Conservation (phyloP, 53 echinoderm and acorn worm species). For the Echinarachnius parma region DNA sequence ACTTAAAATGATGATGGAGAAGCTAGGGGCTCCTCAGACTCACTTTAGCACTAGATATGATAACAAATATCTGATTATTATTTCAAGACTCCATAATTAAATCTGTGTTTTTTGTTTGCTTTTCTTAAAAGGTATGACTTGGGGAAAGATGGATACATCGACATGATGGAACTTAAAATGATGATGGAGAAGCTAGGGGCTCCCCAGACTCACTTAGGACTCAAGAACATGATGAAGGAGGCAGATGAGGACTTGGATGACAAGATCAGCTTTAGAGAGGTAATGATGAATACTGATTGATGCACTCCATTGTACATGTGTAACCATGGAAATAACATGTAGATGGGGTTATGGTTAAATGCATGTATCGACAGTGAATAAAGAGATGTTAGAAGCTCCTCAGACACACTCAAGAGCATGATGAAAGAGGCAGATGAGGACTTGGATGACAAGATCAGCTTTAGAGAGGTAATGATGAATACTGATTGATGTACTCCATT, state of each 20-base stretch:
- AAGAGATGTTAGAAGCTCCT: constrained; percentile 83
- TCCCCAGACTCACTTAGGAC: constrained; percentile 88
- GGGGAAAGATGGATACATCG: constrained; percentile 68
- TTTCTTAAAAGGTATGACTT: constrained; percentile 66
- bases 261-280: constrained; percentile 89
- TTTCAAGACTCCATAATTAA: too few relatives aligned
- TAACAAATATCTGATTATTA: too few relatives aligned
- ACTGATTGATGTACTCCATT: too few relatives aligned
- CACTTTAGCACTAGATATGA: too few relatives aligned
- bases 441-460: constrained; percentile 74
- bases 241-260: constrained; percentile 87
- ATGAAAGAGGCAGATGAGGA: constrained; percentile 93
- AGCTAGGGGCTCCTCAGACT: background rate
- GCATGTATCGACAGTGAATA: too few relatives aligned
- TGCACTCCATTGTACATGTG: too few relatives aligned
- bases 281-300: too few relatives aligned
- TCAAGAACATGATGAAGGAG: constrained; percentile 89
- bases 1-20: background rate
- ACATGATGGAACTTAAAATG: constrained; percentile 76
- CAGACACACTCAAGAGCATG: constrained; percentile 97
- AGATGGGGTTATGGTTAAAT: too few relatives aligned
- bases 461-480: constrained; percentile 93
- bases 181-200: constrained; percentile 97
- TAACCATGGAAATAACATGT: too few relatives aligned
- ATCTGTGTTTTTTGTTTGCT: too few relatives aligned